Evolutionary conservation across 2,113 vertebrate species (phyloP).

Genomic region (Rattus rattus): DNA sequence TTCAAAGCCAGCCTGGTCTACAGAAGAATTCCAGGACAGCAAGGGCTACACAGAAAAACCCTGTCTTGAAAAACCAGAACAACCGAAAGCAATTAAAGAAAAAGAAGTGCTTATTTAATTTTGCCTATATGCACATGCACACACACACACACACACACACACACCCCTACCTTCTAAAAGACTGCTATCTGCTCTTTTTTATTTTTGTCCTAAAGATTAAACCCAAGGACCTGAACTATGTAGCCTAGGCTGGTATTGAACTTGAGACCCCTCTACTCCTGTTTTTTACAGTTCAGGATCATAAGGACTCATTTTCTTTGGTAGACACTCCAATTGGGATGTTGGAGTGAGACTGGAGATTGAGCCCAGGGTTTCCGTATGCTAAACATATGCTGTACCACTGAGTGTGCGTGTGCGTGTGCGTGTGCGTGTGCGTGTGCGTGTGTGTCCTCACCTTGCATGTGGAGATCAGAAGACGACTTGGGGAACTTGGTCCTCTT

Average conservation of each 20-base stretch:
- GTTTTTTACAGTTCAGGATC: neutral
- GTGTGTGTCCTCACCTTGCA: neutral
- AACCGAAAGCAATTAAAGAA: no score
- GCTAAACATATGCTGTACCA: neutral
- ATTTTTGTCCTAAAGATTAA: neutral
- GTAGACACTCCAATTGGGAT: conserved; percentile 12
- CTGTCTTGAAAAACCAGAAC: no score
- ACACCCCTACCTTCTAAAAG: neutral
- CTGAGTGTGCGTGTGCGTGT: neutral
- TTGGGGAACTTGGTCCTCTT: neutral
- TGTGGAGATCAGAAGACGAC: neutral
- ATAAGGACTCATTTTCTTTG: neutral
- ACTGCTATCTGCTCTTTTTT: neutral
- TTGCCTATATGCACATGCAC: neutral
- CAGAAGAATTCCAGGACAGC: no score
- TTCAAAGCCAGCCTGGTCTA: no score
- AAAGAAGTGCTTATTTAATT: neutral
- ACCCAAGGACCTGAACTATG: neutral
- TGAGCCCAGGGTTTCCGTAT: neutral
- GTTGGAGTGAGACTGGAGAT: neutral
- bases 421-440: neutral
- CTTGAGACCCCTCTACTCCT: no score
- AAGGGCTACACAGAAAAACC: no score
- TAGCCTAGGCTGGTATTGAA: neutral
- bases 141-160: no score